Evolutionary conservation across 2,888 invertebrate genomes (phyloP).

Genomic region (Chironomus tentans): DNA sequence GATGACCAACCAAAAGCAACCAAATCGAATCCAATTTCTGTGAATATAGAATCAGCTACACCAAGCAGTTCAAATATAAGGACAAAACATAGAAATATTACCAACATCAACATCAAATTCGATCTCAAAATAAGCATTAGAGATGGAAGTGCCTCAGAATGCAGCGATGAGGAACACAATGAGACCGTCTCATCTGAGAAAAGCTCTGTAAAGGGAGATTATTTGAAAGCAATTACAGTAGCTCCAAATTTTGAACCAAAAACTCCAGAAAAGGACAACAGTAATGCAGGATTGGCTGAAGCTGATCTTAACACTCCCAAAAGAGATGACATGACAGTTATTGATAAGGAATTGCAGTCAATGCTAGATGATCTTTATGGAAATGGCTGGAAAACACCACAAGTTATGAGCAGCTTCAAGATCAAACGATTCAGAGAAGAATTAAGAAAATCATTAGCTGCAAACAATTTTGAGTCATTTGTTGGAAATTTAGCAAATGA

Average conservation of each 20-base stretch:
- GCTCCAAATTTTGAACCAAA: not conserved
- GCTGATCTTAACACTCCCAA: not conserved
- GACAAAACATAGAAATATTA: not conserved
- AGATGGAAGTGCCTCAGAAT: not conserved
- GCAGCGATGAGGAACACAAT: not conserved
- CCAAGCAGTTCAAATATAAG: not conserved
- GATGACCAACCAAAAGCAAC: no score
- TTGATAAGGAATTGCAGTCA: slow-evolving; percentile 32
- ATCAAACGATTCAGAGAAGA: not conserved
- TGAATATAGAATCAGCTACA: not conserved
- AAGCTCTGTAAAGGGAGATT: not conserved
- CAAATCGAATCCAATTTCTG: not conserved
- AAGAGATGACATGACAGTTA: not conserved
- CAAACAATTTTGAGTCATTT: slow-evolving; percentile 37
- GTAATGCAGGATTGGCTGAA: no score
- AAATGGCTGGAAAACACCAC: slow-evolving; percentile 40
- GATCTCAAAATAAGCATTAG: not conserved
- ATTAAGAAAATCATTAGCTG: slow-evolving; percentile 27
- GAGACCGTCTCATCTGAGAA: not conserved
- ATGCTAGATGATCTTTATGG: slow-evolving; percentile 38
- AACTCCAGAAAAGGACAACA: not conserved
- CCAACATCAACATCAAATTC: not conserved
- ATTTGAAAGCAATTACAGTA: not conserved
- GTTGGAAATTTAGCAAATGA: slow-evolving; percentile 32
- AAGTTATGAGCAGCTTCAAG: slow-evolving; percentile 34